Percentiles rank a stretch among this genome's conserved stretches.
These are phyloP conservation scores for Chrysaora quinquecirrha DNA, from an alignment of 30 jellyfish, hydroid and myxozoan genomes.

Conservation along the genomic window DNA sequence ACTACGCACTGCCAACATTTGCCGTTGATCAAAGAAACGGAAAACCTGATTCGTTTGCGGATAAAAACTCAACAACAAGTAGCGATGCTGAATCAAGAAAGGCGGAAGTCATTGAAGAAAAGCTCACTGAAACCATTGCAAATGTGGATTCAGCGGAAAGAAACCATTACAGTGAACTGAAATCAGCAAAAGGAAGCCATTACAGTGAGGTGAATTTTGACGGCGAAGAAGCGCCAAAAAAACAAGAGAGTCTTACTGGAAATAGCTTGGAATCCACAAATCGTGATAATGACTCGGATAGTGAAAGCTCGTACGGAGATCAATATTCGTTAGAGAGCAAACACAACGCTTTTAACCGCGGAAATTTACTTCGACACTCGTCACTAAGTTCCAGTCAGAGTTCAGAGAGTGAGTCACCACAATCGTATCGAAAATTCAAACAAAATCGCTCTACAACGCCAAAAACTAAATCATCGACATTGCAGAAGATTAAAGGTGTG, in stretches of 20 bases:
- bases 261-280: too few species aligned
- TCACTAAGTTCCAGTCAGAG: slow-evolving; percentile 70
- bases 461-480: slow-evolving; percentile 52
- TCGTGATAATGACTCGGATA: neutral
- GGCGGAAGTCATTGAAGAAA: neutral
- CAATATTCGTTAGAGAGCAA: neutral
- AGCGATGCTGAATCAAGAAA: too few species aligned
- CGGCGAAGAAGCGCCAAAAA: neutral
- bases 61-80: neutral
- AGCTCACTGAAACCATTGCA: neutral
- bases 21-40: slow-evolving; percentile 22
- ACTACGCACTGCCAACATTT: slow-evolving; percentile 56
- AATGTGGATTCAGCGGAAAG: neutral
- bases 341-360: neutral
- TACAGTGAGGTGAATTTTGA: neutral
- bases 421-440: slow-evolving; percentile 60
- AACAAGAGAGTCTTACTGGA: neutral
- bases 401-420: slow-evolving; percentile 69
- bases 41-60: neutral
- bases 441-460: slow-evolving; percentile 48
- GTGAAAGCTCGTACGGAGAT: neutral
- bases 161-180: neutral
- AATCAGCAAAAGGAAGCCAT: slow-evolving; percentile 1
- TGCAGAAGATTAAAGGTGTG: slow-evolving; percentile 56
- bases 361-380: slow-evolving; percentile 37